phyloP scores from a whole-genome alignment of 2,797 vertebrate genomes.

The Pyrocephalus nanus region DNA sequence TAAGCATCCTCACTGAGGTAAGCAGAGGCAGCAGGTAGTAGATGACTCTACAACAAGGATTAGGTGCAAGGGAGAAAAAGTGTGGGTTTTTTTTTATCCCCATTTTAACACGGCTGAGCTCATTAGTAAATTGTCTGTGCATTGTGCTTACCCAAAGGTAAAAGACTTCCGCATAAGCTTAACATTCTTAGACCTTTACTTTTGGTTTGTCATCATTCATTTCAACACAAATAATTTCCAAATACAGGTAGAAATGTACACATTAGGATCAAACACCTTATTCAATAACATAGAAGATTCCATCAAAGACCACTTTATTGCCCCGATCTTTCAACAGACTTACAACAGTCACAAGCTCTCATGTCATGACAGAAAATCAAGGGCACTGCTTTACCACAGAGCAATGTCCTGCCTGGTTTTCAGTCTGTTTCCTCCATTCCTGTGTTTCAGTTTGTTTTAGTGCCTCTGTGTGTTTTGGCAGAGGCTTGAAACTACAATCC shows the following conservation, averaged over 20 bases:
- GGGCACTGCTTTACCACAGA: not conserved
- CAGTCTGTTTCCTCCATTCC: not conserved
- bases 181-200: not conserved
- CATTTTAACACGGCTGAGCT: not conserved
- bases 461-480: constrained; percentile 42
- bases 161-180: not conserved
- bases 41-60: not conserved
- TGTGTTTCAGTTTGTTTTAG: constrained; percentile 27
- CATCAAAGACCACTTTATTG: not conserved
- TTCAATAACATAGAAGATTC: not conserved
- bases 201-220: not conserved
- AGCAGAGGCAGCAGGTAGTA: not conserved
- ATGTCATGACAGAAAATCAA: not conserved
- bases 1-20: not conserved
- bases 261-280: not conserved
- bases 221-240: not conserved
- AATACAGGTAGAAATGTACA: not conserved
- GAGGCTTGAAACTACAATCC: not conserved
- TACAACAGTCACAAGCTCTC: not conserved
- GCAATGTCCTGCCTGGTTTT: constrained; percentile 31
- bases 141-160: not conserved
- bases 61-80: not conserved
- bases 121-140: not conserved
- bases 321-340: not conserved
- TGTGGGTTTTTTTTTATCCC: fast-evolving